phyloP scores from a whole-genome alignment of 1,140 invertebrate genomes.

The Pentalonia nigronervosa region DNA sequence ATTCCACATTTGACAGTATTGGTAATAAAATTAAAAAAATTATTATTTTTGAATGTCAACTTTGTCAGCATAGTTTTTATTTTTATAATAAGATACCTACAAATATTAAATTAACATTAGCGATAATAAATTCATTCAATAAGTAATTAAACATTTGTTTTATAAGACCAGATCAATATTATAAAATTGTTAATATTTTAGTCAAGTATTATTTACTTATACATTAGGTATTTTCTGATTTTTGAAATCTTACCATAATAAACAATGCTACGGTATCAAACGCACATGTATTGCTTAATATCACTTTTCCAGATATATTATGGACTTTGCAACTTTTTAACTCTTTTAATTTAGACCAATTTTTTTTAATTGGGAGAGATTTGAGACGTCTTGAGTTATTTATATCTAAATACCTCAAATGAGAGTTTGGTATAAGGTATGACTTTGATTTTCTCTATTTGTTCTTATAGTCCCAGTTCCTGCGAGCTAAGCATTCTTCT shows the following conservation, averaged over 20 bases:
- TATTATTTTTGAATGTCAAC: not conserved
- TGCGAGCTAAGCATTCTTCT: not conserved
- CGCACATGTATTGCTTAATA: not conserved
- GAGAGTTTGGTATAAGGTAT: not conserved
- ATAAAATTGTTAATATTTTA: not conserved
- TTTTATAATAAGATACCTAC: not conserved
- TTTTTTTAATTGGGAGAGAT: not conserved
- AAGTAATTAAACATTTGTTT: not conserved
- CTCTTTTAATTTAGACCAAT: not conserved
- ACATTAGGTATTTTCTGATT: not conserved
- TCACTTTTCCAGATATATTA: not conserved
- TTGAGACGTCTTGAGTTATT: not conserved
- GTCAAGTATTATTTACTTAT: not conserved
- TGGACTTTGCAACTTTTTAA: not conserved
- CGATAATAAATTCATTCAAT: not conserved
- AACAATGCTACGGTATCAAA: not conserved
- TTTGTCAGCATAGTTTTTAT: not conserved
- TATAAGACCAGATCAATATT: not conserved
- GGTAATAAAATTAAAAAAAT: not conserved
- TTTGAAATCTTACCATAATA: not conserved
- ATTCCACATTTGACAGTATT: not conserved
- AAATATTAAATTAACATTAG: not conserved
- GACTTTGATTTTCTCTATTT: not conserved
- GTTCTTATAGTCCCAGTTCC: not conserved
- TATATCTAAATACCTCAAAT: not conserved